Base-by-base conservation (phyloP, 1,140 invertebrate species). In the Mamestra configurata region DNA sequence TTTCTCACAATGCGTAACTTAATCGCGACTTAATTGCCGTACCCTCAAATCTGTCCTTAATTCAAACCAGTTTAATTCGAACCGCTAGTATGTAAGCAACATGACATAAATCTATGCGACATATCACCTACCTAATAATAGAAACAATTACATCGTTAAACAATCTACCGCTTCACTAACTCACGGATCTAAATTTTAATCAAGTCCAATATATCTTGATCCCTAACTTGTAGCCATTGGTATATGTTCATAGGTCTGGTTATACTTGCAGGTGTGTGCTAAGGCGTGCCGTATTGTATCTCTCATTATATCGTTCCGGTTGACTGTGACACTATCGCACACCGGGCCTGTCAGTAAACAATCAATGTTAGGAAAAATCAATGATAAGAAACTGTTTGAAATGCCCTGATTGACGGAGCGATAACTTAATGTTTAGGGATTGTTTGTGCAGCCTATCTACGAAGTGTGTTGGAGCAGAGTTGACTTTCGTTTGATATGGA, bases 261-360 rank as follows among this genome's bases (percentile, higher is more conserved):
- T 64, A 64, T 64, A 51, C 2, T 7, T 20, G 57, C 24, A 70
- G n/a, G 77, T 75, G 61, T 71, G 66, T 64, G 24, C 20, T 40
- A 53, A 77, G 75, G 75, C 75, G 75, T 68, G 75, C 35, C 59
- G 18, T 66, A 68, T 40, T 57, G 71, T 59, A 68, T 68, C 61
- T 46, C 79, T 86, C 84, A 86, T 90, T 89, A 89, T 85, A 83
- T 72, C 76, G 88, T 87, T 84, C 83, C 82, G 85, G 81, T 85
- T 78, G 79, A 86, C 59, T 70, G 79, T 82, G 64, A 85, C 86
- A 80, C 71, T 86, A 86, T 89, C 85, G 57, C 81, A 64, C 82
- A 76, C 68, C 83, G 31, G 49, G 79, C 68, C 80, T 84, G 85
- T 88, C 85, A 87, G 80, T 84, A 84, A 83, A 85, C 80, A 85